Evolutionary conservation across 2,113 vertebrate species (phyloP).

Genomic region (Natator depressus): DNA sequence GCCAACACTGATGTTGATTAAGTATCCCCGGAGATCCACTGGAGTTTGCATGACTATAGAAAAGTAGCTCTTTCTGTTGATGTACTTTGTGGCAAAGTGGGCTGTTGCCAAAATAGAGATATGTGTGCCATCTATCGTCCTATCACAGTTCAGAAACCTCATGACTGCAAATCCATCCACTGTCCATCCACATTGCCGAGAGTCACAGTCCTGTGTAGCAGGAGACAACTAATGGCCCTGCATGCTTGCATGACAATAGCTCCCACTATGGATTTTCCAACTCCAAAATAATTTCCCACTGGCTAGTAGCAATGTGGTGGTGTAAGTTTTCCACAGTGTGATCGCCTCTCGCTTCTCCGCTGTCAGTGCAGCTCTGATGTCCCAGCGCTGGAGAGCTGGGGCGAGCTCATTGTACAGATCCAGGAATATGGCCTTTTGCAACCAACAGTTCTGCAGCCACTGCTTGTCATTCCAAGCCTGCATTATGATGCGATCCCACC

Average conservation of each 20-base stretch:
- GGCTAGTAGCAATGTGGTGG: neutral
- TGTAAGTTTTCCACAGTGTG: neutral
- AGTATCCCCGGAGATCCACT: neutral
- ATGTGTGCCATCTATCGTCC: neutral
- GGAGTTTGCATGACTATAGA: neutral
- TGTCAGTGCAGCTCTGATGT: neutral
- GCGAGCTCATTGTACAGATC: neutral
- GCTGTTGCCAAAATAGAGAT: neutral
- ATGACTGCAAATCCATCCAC: neutral
- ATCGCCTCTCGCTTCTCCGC: neutral
- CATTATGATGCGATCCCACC: neutral
- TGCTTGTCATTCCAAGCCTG: neutral
- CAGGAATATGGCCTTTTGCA: neutral
- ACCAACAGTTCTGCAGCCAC: neutral
- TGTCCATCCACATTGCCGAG: neutral
- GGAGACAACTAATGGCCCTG: neutral
- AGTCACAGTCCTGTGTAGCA: neutral
- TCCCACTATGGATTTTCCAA: neutral
- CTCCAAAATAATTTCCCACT: neutral
- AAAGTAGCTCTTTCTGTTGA: neutral
- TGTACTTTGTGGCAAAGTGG: neutral
- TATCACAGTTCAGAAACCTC: neutral
- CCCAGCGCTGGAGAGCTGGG: neutral
- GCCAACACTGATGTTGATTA: neutral
- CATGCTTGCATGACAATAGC: neutral